These are phyloP conservation scores for Nephrotoma appendiculata DNA, from an alignment of 2,888 invertebrate genomes.

Conservation along the genomic window DNA sequence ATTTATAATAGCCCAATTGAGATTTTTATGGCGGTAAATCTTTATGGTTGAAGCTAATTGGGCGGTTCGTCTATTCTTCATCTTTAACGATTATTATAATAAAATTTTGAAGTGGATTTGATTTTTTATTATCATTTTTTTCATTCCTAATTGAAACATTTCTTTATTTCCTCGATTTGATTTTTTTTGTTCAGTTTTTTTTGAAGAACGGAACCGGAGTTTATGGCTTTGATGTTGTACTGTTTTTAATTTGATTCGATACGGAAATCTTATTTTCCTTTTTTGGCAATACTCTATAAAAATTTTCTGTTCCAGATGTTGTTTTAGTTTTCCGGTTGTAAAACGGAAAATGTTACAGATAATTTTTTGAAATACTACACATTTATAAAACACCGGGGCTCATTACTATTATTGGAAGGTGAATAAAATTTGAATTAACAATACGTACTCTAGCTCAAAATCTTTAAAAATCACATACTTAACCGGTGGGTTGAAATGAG, in stretches of 20 bases:
- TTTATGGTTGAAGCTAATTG: neutral
- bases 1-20: neutral
- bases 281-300: neutral
- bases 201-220: neutral
- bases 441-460: too few relatives aligned
- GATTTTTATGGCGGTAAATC: neutral
- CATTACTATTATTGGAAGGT: too few relatives aligned
- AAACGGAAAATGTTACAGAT: neutral
- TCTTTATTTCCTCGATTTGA: neutral
- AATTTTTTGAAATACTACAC: neutral
- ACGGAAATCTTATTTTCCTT: neutral
- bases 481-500: too few relatives aligned
- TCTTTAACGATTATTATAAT: neutral
- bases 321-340: neutral
- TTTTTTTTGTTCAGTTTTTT: neutral
- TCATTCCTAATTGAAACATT: conserved; percentile 1
- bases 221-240: neutral
- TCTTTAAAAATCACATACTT: too few relatives aligned
- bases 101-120: neutral
- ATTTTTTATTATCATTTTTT: neutral
- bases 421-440: too few relatives aligned
- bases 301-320: neutral
- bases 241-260: neutral
- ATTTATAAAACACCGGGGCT: too few relatives aligned
- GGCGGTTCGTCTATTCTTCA: neutral